Conservation (phyloP, 2,113 vertebrate species). For the Galemys pyrenaicus region DNA sequence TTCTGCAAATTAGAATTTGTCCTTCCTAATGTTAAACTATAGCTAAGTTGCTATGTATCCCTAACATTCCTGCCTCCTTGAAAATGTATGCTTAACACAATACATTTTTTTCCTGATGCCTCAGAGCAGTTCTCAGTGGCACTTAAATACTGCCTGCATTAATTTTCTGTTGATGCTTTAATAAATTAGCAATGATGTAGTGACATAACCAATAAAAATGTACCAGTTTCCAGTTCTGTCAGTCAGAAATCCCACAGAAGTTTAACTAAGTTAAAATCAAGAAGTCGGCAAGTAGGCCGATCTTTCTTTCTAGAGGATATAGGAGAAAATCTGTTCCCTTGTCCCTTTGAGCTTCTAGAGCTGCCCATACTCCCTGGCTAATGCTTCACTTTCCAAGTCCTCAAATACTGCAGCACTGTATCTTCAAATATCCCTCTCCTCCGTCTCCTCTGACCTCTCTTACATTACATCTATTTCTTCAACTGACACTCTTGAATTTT, state of each 20-base stretch:
- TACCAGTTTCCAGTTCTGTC: background rate
- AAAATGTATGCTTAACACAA: background rate
- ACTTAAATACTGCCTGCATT: background rate
- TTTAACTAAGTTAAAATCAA: background rate
- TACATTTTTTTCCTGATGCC: background rate
- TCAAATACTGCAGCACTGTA: background rate
- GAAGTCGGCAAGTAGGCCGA: accelerated
- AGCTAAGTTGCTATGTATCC: background rate
- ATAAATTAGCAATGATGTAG: background rate
- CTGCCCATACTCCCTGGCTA: background rate
- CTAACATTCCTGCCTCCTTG: background rate
- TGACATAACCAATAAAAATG: background rate
- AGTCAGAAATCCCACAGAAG: background rate
- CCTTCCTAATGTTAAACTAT: background rate
- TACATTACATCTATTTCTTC: background rate
- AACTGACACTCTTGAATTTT: background rate
- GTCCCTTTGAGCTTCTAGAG: background rate
- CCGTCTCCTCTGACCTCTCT: background rate
- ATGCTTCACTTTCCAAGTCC: background rate
- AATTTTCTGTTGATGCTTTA: background rate
- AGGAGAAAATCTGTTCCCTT: background rate
- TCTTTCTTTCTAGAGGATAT: background rate
- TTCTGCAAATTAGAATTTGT: background rate
- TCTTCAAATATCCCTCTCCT: background rate
- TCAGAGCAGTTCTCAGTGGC: background rate